Evolutionary conservation across 35 echinoderm and acorn worm species (phyloP), one percentile per base, ranked within the genome.

Genomic region (Chiridota heheva): DNA sequence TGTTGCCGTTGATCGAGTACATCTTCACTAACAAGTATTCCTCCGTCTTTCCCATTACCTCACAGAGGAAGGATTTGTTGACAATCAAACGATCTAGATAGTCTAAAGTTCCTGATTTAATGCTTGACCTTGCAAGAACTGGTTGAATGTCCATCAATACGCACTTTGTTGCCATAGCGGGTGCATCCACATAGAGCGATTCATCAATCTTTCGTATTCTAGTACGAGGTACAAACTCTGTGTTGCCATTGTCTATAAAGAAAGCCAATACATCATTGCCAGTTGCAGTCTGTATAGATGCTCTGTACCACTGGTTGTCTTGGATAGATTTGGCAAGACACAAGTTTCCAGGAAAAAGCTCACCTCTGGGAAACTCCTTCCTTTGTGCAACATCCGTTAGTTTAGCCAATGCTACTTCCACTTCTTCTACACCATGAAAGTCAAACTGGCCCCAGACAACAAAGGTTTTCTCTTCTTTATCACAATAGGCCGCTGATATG

Each of bases 211-310:
- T 76, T 48, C 85, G 27, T 15, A 93, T 81, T 29, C 76, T 58
- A 8, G 43, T 85, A 41, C 78, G 58, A 40, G 90, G 90, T 35
- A 93, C 81, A 38, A 93, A 88, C 31, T 93, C 90, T 17, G 90
- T 93, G 84, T 86, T 93, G 2, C 90, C 90, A 36, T 88, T 88
- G 44, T 93, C 90, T 10, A 93, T 84, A 72, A 88, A 93, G 25
- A 77, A 93, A n/a, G 84, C 84, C 40, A 93, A 82, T 27, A 93
- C 90, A 51, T 93, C 90, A 56, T 93, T 93, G 39, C 85, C 90
- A 22, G 84, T 93, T 35, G 70, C 86, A 20, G 59, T 88, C 44
- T 93, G 85, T 20, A 93, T 75, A 29, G 70, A 45, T 26, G 90
- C 90, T 24, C 90, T 59, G 63, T 93, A 86, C 90, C 90, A 93